Percentiles rank a stretch among this genome's conserved stretches.
Evolutionary conservation across 2,888 invertebrate genomes (phyloP).

Genomic region (Scotopteryx bipunctaria): DNA sequence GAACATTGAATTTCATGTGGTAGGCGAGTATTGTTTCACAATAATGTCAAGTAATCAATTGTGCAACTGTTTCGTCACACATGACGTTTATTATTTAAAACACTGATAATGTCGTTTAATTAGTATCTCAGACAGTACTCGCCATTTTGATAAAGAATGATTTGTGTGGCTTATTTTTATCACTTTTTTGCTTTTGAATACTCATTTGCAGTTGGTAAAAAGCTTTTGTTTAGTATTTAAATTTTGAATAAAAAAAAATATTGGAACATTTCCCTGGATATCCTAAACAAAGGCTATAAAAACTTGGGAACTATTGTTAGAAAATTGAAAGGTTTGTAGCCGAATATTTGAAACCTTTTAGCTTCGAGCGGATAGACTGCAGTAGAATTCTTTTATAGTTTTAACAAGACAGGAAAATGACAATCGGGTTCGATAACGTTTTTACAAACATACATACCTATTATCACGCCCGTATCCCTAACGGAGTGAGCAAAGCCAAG

Average conservation of each 20-base stretch:
- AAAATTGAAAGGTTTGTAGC: not conserved
- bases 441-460: too few relatives aligned
- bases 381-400: constrained; percentile 4
- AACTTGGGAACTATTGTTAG: not conserved
- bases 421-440: not conserved
- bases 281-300: not conserved
- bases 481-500: too few relatives aligned
- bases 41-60: constrained; percentile 38
- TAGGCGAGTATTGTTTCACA: constrained; percentile 65
- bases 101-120: constrained; percentile 12
- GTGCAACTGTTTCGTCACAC: constrained; percentile 31
- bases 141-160: not conserved
- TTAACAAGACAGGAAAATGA: constrained; percentile 3
- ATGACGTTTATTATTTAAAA: constrained; percentile 15
- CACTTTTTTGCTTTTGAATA: not conserved
- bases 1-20: constrained; percentile 73
- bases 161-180: not conserved
- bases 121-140: constrained; percentile 1
- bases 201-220: too few relatives aligned
- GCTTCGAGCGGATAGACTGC: not conserved
- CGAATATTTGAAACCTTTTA: not conserved
- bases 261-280: too few relatives aligned
- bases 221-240: too few relatives aligned
- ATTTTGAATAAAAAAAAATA: too few relatives aligned
- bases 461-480: too few relatives aligned